phyloP scores from a whole-genome alignment of 2,888 invertebrate species.

The Agrenia bidenticulata region DNA sequence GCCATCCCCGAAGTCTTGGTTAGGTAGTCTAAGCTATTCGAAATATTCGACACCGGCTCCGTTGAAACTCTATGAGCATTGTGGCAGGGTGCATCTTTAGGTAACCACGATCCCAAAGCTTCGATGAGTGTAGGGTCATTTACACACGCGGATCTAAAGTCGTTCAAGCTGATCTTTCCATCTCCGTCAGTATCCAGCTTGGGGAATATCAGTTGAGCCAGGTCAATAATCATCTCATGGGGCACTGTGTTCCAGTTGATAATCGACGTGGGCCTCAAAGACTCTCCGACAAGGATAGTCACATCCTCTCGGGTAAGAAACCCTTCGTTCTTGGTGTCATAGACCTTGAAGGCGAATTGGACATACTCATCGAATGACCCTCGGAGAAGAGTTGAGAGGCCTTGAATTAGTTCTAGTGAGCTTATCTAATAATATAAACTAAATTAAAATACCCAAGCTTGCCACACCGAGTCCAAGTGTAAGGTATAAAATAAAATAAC shows the following conservation, averaged over 20 bases:
- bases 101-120: background rate
- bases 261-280: background rate
- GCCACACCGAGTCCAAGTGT: too few species aligned
- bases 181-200: background rate
- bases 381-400: background rate
- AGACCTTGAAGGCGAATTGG: background rate
- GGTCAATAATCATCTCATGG: background rate
- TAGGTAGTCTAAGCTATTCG: background rate
- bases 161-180: background rate
- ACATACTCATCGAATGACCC: background rate
- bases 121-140: constrained; percentile 3
- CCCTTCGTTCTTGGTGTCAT: background rate
- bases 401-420: background rate
- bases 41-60: background rate
- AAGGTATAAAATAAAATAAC: background rate
- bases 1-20: background rate
- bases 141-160: background rate
- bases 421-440: background rate
- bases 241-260: background rate
- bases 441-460: too few species aligned
- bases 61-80: background rate
- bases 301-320: background rate
- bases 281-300: background rate
- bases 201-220: background rate
- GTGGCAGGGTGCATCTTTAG: background rate